phyloP scores from a whole-genome alignment of 2,113 vertebrate genomes.

The Pithys albifrons region DNA sequence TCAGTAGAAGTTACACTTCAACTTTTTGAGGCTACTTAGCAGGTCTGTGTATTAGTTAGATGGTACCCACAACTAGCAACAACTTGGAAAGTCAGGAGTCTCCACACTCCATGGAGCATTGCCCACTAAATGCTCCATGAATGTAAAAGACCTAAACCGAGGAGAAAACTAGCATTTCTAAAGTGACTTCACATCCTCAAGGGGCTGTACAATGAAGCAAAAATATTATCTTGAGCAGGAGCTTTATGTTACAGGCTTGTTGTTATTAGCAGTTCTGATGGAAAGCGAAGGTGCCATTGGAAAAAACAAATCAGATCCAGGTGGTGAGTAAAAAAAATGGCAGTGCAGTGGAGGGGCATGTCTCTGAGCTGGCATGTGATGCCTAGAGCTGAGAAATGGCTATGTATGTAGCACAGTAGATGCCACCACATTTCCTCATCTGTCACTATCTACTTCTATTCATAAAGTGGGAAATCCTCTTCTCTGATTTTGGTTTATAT shows the following conservation, averaged over 20 bases:
- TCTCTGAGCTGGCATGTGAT: neutral
- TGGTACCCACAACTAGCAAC: neutral
- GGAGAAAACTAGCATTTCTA: neutral
- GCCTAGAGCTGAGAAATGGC: neutral
- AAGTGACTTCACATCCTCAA: neutral
- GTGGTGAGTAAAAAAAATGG: neutral
- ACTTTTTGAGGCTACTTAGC: neutral
- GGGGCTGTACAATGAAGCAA: neutral
- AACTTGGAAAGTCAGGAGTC: neutral
- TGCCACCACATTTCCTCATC: neutral
- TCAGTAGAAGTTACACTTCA: neutral
- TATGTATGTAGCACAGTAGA: neutral
- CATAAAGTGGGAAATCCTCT: neutral
- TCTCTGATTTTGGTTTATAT: neutral
- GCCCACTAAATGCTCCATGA: neutral
- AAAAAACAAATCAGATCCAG: neutral
- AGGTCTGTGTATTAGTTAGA: neutral
- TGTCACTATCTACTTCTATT: neutral
- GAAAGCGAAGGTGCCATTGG: neutral
- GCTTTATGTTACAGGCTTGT: neutral
- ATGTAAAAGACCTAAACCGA: neutral
- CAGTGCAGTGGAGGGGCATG: neutral
- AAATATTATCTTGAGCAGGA: neutral
- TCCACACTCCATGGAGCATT: neutral
- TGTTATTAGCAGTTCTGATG: neutral